A percentile compares a stretch with the other conserved stretches of the same genome.
phyloP scores from a whole-genome alignment of 37 sponge, comb jelly and placozoan genomes.

The Cladorhizidae sp. region DNA sequence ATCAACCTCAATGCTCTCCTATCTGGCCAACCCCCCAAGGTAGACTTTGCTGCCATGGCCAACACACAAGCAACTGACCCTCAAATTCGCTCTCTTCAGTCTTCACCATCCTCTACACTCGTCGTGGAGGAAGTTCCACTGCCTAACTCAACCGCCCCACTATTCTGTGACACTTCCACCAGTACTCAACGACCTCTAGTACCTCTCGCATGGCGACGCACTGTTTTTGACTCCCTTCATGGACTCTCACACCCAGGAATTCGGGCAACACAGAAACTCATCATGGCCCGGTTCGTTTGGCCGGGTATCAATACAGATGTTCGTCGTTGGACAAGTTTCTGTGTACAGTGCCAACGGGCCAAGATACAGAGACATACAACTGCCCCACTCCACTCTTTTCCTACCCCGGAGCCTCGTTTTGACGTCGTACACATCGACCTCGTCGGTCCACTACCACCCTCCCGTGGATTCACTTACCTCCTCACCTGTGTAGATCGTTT shows the following conservation, averaged over 20 bases:
- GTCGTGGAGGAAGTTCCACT: constrained; percentile 39
- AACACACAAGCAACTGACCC: constrained; percentile 42
- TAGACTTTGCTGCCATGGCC: constrained; percentile 42
- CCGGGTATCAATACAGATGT: constrained; percentile 65
- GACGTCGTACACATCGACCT: constrained; percentile 65
- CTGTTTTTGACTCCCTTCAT: constrained; percentile 66
- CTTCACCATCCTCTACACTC: constrained; percentile 37
- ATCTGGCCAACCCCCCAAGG: constrained; percentile 20
- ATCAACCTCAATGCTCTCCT: constrained; percentile 55
- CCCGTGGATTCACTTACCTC: constrained; percentile 55
- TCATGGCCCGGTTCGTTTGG: constrained; percentile 63
- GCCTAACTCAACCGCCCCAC: constrained; percentile 8
- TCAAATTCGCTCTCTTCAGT: constrained; percentile 36
- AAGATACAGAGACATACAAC: constrained; percentile 61
- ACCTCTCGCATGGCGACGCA: constrained; percentile 40
- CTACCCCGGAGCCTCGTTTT: constrained; percentile 53
- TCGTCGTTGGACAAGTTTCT: constrained; percentile 42
- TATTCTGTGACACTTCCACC: constrained; percentile 55
- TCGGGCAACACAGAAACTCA: constrained; percentile 61
- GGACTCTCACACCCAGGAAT: constrained; percentile 67
- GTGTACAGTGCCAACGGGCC: constrained; percentile 59
- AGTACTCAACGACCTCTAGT: constrained; percentile 10
- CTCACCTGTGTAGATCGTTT: constrained; percentile 53
- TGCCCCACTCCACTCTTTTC: constrained; percentile 35
- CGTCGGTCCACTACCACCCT: constrained; percentile 66